Percentiles rank a stretch among this genome's conserved stretches.
phyloP scores from a whole-genome alignment of 1,140 invertebrate genomes.

The Drosophila neocordata region DNA sequence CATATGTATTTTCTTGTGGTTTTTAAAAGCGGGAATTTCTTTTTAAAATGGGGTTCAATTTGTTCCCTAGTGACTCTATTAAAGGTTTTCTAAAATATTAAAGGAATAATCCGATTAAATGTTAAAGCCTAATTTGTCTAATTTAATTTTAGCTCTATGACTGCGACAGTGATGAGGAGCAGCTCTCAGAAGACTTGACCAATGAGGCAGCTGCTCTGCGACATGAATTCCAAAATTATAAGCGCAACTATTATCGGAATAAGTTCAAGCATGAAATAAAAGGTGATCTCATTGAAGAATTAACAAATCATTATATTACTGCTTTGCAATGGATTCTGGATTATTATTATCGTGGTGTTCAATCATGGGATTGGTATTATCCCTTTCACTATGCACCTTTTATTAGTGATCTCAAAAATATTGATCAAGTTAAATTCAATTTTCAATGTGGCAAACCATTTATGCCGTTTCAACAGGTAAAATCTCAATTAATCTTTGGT shows the following conservation, averaged over 20 bases:
- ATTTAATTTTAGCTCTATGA: slow-evolving; percentile 60
- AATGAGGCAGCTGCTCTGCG: slow-evolving; percentile 82
- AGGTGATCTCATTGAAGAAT: slow-evolving; percentile 89
- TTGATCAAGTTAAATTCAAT: slow-evolving; percentile 88
- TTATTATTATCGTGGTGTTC: slow-evolving; percentile 98
- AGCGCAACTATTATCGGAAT: slow-evolving; percentile 95
- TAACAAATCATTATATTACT: slow-evolving; percentile 89
- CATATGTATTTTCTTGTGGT: too few species aligned
- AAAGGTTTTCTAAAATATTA: too few species aligned
- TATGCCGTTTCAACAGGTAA: slow-evolving; percentile 95
- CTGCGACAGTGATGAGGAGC: slow-evolving; percentile 53
- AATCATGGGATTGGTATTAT: slow-evolving; percentile 99
- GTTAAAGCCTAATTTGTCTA: too few species aligned
- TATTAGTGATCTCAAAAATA: slow-evolving; percentile 95
- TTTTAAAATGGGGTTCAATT: too few species aligned
- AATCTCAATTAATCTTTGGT: neutral
- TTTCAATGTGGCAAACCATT: slow-evolving; percentile 95
- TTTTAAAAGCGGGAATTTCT: too few species aligned
- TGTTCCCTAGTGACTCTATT: too few species aligned
- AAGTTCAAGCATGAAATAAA: slow-evolving; percentile 91
- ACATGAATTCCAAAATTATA: slow-evolving; percentile 92
- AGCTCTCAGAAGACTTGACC: slow-evolving; percentile 83
- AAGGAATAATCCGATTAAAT: too few species aligned
- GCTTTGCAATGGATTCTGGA: slow-evolving; percentile 98
- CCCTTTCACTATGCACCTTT: slow-evolving; percentile 98